Conservation (phyloP, 2,888 invertebrate species). For the Athalia cordata region DNA sequence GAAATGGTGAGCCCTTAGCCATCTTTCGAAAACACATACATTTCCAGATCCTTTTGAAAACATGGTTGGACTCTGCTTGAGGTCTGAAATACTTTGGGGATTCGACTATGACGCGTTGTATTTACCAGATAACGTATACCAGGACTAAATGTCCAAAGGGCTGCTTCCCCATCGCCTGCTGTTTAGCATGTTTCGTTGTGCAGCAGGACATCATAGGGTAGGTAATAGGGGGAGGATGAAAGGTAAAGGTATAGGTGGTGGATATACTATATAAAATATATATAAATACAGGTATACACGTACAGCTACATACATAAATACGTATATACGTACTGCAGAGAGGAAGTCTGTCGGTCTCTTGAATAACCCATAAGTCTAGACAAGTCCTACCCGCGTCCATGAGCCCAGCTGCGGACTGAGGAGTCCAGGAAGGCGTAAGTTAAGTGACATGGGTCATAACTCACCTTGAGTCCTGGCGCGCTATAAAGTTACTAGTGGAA, state of each 20-base stretch:
- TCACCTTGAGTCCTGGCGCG: conserved; percentile 44
- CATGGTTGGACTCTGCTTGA: conserved; percentile 23
- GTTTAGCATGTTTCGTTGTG: conserved; percentile 35
- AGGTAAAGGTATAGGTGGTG: too few species aligned
- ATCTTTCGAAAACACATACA: conserved; percentile 20
- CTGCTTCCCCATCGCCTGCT: conserved; percentile 2
- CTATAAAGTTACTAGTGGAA: conserved; percentile 38
- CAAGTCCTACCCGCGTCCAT: conserved; percentile 53
- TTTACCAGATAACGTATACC: conserved; percentile 41
- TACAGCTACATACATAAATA: too few species aligned
- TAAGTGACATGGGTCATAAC: conserved; percentile 51
- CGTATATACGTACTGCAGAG: neutral
- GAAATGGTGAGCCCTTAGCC: too few species aligned
- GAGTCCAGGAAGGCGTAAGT: conserved; percentile 65
- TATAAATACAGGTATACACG: too few species aligned
- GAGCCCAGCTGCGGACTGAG: conserved; percentile 51
- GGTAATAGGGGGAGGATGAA: neutral
- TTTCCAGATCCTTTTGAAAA: conserved; percentile 12
- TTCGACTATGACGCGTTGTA: conserved; percentile 15
- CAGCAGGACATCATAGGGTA: conserved; percentile 13
- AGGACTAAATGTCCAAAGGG: too few species aligned
- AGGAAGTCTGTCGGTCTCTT: conserved; percentile 46
- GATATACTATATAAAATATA: too few species aligned
- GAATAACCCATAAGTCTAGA: conserved; percentile 69
- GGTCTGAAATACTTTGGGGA: conserved; percentile 12